Base-by-base conservation (phyloP, 2,797 vertebrate genomes). In the Falco biarmicus region DNA sequence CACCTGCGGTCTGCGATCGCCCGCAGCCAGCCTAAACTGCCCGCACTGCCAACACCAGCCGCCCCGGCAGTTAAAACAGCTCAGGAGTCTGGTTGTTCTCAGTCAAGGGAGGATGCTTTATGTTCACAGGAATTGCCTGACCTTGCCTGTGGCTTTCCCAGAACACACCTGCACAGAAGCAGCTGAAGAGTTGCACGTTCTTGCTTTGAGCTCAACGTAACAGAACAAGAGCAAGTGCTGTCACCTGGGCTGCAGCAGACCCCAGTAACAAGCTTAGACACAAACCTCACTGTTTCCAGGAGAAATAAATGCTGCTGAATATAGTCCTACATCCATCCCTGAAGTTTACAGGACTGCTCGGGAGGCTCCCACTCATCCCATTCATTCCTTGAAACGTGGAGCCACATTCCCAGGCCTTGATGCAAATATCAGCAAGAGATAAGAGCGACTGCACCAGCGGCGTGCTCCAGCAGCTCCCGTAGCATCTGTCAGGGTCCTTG, bases 341-440 rank as follows among this genome's bases (percentile, higher is more conserved):
- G 6, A 56, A 5, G 41, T 6, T 12, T 6, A 10, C 70, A 5
- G 71, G 25, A 39, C 69, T 25, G 39, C 31, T 43, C 3, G 5
- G 75, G 56, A 24, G 15, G 32, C 39, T 75, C 79, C 54, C 28
- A 2, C 78, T 21, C 53, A n/a, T 5, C 48, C 29, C 47, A 1
- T 8, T 20, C n/a, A 13, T 3, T 13, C 53, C 64, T 5, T 2
- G 11, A 9, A 1, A 3, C 32, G 2, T 32, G 3, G 45, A 45
- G 32, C 37, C 43, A 6, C 56, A 5, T n/a, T 43, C 57, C 64
- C 87, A 29, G 59, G 21, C 74, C 50, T 20, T 10, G 68, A 7
- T 2, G 5, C 2, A 8, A 9, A 6, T 14, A 65, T 18, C 53
- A 31, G 74, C 16, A 5, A 7, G 66, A 59, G 61, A 79, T 51